These are phyloP conservation scores for Telmatherina bonti DNA, from an alignment of 2,797 vertebrate genomes.

Conservation along the genomic window DNA sequence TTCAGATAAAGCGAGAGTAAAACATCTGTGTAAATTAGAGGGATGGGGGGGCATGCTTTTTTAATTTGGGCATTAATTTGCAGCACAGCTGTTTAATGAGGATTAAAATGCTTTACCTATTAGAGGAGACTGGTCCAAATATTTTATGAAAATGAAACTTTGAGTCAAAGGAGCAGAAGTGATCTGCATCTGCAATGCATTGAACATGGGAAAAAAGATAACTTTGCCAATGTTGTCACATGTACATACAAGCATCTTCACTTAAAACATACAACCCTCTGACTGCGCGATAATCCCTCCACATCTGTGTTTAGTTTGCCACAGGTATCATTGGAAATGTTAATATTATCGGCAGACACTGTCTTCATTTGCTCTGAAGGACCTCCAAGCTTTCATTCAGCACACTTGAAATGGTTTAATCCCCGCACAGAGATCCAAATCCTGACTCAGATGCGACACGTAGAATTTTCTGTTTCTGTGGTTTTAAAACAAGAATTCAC, in stretches of 20 bases:
- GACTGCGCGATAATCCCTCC: slow-evolving; percentile 45
- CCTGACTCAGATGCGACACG: slow-evolving; percentile 63
- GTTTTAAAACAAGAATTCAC: slow-evolving; percentile 69
- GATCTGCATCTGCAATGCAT: slow-evolving; percentile 38
- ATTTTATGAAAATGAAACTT: slow-evolving; percentile 40
- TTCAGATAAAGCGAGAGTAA: slow-evolving; percentile 25
- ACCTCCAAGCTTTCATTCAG: slow-evolving; percentile 59
- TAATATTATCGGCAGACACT: slow-evolving; percentile 49
- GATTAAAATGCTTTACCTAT: slow-evolving; percentile 56
- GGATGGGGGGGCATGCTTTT: slow-evolving; percentile 12
- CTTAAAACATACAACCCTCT: slow-evolving; percentile 29
- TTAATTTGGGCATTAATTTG: slow-evolving; percentile 54
- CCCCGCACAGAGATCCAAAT: slow-evolving; percentile 45
- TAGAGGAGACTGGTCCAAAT: slow-evolving; percentile 46
- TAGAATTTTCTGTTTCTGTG: slow-evolving; percentile 69
- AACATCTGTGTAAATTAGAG: slow-evolving; percentile 29
- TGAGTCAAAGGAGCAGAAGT: slow-evolving; percentile 75
- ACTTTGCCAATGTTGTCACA: slow-evolving; percentile 47
- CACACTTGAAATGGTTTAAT: slow-evolving; percentile 40
- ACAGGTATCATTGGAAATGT: slow-evolving; percentile 67
- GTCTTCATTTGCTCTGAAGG: slow-evolving; percentile 55
- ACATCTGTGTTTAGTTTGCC: slow-evolving; percentile 70
- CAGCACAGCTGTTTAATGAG: slow-evolving; percentile 59
- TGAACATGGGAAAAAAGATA: slow-evolving; percentile 40
- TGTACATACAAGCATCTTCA: slow-evolving; percentile 35